Conservation (phyloP, 2,888 invertebrate species). For the Petrolisthes manimaculis region DNA sequence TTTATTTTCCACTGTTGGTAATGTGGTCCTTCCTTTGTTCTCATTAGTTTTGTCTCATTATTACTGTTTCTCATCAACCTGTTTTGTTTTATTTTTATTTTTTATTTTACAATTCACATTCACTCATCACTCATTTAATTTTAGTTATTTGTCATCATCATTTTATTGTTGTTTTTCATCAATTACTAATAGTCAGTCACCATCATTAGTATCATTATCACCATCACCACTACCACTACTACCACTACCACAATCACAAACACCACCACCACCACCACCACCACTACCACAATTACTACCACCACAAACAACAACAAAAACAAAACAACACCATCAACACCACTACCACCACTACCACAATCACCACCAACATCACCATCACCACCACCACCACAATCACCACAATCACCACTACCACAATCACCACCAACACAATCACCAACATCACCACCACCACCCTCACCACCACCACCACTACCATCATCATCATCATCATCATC, state of each 20-base stretch:
- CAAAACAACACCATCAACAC: too few species aligned
- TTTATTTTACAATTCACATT: background rate
- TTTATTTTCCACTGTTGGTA: too few species aligned
- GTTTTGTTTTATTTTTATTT: background rate
- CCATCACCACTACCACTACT: background rate
- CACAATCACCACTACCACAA: too few species aligned
- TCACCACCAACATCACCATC: too few species aligned
- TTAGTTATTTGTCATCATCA: background rate
- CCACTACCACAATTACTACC: too few species aligned
- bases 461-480: background rate
- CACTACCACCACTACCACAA: too few species aligned
- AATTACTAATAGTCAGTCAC: background rate
- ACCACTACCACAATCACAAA: background rate
- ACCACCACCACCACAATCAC: too few species aligned
- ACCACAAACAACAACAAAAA: too few species aligned
- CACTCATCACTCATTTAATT: background rate
- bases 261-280: background rate
- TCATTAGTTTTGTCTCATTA: background rate
- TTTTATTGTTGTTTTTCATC: background rate
- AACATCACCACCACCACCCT: background rate
- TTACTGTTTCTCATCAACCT: background rate
- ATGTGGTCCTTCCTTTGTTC: background rate
- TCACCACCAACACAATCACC: too few species aligned
- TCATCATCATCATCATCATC: background rate
- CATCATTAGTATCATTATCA: background rate